Evolutionary conservation across 2,113 vertebrate species (phyloP).

Genomic region (Lanius collurio): DNA sequence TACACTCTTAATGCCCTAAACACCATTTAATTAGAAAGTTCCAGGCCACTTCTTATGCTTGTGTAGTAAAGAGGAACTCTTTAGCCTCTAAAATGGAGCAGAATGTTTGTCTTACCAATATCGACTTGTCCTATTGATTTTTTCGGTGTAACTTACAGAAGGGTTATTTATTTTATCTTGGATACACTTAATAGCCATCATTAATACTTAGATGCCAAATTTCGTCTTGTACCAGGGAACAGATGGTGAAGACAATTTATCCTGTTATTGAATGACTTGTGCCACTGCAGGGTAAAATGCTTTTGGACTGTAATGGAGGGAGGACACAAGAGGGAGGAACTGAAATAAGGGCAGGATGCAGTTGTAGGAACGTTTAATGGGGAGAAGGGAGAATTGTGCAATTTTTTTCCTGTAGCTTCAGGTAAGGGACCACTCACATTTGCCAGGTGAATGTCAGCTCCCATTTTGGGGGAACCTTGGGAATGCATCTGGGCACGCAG

Average conservation of each 20-base stretch:
- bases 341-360: neutral
- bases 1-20: neutral
- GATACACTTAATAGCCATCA: neutral
- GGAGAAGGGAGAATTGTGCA: neutral
- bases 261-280: neutral
- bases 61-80: neutral
- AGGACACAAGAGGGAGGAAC: neutral
- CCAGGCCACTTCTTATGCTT: neutral
- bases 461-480: neutral
- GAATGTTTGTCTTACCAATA: neutral
- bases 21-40: neutral
- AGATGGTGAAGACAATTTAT: neutral
- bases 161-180: neutral
- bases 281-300: neutral
- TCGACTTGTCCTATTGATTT: neutral
- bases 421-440: accelerated
- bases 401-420: neutral
- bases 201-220: neutral
- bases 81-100: neutral
- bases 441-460: neutral
- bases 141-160: neutral
- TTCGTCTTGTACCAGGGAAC: neutral
- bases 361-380: neutral
- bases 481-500: accelerated
- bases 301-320: neutral